Evolutionary conservation across 2,888 invertebrate species (phyloP).

Genomic region (Cremastobaeus sp.): DNA sequence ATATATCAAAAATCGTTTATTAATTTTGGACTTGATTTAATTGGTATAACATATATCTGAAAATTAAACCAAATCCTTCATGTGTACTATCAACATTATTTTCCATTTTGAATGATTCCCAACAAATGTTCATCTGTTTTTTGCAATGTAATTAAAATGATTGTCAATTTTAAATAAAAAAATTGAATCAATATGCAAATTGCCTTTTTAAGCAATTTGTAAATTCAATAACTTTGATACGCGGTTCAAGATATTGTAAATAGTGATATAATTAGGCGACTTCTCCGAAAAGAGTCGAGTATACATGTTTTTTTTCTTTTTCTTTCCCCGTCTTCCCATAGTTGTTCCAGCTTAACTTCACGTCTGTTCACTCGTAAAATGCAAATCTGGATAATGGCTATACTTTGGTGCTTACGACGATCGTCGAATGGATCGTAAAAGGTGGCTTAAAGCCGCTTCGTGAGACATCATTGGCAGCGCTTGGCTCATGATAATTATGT

Average conservation of each 20-base stretch:
- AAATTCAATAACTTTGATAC: too few species aligned
- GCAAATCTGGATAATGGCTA: conserved; percentile 71
- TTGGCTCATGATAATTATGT: conserved; percentile 66
- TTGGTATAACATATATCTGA: too few species aligned
- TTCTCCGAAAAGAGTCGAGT: background rate
- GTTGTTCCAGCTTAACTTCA: conserved; percentile 27
- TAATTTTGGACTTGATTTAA: conserved; percentile 28
- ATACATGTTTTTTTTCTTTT: background rate
- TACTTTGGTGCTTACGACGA: conserved; percentile 65
- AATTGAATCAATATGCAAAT: too few species aligned
- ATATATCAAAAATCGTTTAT: too few species aligned
- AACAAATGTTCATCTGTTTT: too few species aligned
- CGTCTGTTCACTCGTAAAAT: conserved; percentile 70
- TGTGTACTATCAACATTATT: too few species aligned
- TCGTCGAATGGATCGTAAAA: conserved; percentile 71
- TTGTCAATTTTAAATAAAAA: too few species aligned
- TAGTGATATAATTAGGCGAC: background rate
- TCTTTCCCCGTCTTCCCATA: conserved; percentile 10
- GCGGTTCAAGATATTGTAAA: background rate
- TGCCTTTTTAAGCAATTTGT: too few species aligned
- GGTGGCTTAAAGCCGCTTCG: conserved; percentile 57
- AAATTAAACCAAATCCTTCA: too few species aligned
- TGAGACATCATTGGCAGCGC: conserved; percentile 43
- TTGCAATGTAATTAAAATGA: too few species aligned
- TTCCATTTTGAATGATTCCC: too few species aligned